Base-by-base conservation (phyloP, 1,140 invertebrate species). In the Philotrypesis tridentata region DNA sequence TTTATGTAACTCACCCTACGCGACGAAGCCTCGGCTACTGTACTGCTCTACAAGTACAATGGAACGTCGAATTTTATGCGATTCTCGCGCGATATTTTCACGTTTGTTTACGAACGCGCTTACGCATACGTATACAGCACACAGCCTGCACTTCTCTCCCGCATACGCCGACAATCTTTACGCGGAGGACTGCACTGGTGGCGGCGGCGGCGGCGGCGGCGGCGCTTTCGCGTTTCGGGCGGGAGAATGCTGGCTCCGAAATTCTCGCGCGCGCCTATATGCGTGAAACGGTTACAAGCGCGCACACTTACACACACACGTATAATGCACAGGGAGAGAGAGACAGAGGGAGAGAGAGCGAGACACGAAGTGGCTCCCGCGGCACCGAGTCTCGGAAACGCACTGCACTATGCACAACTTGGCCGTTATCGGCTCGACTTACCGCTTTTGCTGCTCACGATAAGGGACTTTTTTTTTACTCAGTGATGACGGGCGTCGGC, bases 1-100 rank as follows among this genome's bases (percentile, higher is more conserved):
- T 84, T 84, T 84, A 84, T 79, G 67, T 82, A 84, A 84, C 55
- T 27, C 29, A 55, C 25, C 9, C 0, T 27, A 25, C 8, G 61
- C 25, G 14, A 25, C 61, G 61, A 5, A 60, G 14, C 5, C 4
- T 9, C 55, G 4, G 55, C 55, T 60, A 4, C n/a, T n/a, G n/a
- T n/a, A n/a, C n/a, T n/a, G n/a, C n/a, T n/a, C n/a, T n/a, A n/a
- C n/a, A n/a, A n/a, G n/a, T n/a, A 8, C 27, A 63, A 63, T 25
- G 9, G 27, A 0, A 4, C 61, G 25, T 6, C 1, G 1, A 65
- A 65, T 9, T 25, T 65, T 55, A 1, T 2, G 5, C 25, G 12
- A 65, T 29, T 12, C n/a, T 48, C 14, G 12, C 14, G 21, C 17
- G 48, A 65, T n/a, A 25, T 23, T 27, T 37, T 17, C 9, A 8